Base-by-base conservation (phyloP, 2,797 vertebrate genomes). In the Gambusia yucatana region DNA sequence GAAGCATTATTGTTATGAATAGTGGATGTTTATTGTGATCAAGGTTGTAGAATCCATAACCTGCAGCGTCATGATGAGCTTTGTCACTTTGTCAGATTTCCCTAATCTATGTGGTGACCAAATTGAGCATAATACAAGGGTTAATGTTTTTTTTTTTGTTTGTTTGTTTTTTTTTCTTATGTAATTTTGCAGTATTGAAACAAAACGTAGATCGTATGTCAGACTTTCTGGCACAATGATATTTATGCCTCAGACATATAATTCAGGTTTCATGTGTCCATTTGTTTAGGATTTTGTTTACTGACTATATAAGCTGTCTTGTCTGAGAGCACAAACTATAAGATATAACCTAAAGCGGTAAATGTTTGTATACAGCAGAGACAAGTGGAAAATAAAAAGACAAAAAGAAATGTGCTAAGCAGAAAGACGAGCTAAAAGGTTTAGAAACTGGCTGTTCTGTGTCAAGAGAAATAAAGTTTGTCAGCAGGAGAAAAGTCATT, bases 311-410 rank as follows among this genome's bases (percentile, higher is more conserved):
- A 77, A 83, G 36, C 77, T 8, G 83, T 84, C 87, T 89, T 75
- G 78, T 85, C 72, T 79, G 72, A 77, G 72, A 77, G 41, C 78
- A 86, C 1, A 55, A 90, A 91, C 83, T 90, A 89, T 93, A 94
- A 92, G 86, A 94, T 92, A 93, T 91, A 82, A 92, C 92, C 84
- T 77, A 70, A 83, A 90, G 86, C 88, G 90, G 91, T 93, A 88
- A 92, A 92, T 89, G 83, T 84, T 52, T 89, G 83, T 84, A 82
- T 87, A 85, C 85, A 77, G 79, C 33, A 36, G 83, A 87, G 84
- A 83, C 81, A 74, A 6, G 8, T 14, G 59, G 43, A n/a, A 36
- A 44, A 75, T 75, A 9, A 72, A 47, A 69, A 70, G 46, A 70
- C 52, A 86, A 55, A 1, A 33, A 77, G 71, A 84, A 77, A 80